Evolutionary conservation across 2,113 vertebrate species (phyloP).

Genomic region (Varanus komodoensis): DNA sequence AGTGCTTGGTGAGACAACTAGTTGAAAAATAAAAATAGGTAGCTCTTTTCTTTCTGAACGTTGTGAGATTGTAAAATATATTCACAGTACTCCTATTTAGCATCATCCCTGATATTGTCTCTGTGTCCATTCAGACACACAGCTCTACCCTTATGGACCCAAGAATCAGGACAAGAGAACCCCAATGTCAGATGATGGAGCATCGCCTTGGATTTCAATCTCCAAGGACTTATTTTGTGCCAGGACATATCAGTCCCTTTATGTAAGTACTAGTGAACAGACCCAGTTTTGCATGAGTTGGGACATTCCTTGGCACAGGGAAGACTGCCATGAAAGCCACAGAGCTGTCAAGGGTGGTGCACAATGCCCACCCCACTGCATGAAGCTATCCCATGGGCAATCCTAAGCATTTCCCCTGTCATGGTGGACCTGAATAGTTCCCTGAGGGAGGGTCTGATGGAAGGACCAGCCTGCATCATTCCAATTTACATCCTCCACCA

Average conservation of each 20-base stretch:
- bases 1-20: too few relatives aligned
- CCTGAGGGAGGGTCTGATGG: too few relatives aligned
- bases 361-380: too few relatives aligned
- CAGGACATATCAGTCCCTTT: constrained; percentile 33
- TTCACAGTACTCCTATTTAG: background rate
- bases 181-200: constrained; percentile 42
- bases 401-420: too few relatives aligned
- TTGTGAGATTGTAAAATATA: background rate
- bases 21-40: background rate
- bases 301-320: too few relatives aligned
- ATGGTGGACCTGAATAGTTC: too few relatives aligned
- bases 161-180: constrained; percentile 30
- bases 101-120: background rate
- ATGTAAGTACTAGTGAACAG: constrained; percentile 19
- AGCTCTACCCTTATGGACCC: constrained; percentile 40
- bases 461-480: too few relatives aligned
- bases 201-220: constrained; percentile 34
- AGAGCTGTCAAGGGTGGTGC: too few relatives aligned
- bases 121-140: background rate
- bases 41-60: background rate
- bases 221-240: constrained; percentile 33
- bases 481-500: too few relatives aligned
- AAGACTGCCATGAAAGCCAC: too few relatives aligned
- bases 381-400: too few relatives aligned
- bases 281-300: too few relatives aligned